Evolutionary conservation across 2,888 invertebrate genomes (phyloP).

Genomic region (Noctua comes): DNA sequence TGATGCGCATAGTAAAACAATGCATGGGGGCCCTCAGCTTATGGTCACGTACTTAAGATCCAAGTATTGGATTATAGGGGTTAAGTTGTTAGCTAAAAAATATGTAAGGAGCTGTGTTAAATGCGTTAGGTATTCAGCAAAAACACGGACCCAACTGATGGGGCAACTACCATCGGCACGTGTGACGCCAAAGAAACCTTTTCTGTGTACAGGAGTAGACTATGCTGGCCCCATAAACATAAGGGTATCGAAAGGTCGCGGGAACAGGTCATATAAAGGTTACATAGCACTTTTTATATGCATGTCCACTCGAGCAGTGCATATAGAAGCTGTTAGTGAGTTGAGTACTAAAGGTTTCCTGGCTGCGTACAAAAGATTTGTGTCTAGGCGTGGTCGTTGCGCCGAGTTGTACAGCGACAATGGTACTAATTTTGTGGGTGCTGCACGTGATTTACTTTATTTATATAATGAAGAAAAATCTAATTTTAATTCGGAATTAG

Average conservation of each 20-base stretch:
- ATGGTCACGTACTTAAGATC: neutral
- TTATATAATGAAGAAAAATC: slow-evolving; percentile 9
- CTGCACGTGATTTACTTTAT: neutral
- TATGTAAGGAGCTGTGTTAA: neutral
- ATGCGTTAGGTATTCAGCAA: neutral
- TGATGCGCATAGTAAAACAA: neutral
- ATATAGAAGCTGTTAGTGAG: neutral
- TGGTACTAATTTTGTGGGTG: neutral
- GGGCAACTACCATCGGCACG: neutral
- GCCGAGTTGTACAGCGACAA: neutral
- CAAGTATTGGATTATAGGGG: neutral
- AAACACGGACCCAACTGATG: neutral
- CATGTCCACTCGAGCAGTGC: neutral
- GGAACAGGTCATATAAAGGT: neutral
- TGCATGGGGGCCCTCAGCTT: slow-evolving; percentile 5
- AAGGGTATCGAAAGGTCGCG: slow-evolving; percentile 1
- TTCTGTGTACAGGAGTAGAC: neutral
- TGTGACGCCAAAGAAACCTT: neutral
- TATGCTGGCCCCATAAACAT: slow-evolving; percentile 1
- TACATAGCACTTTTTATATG: slow-evolving; percentile 1
- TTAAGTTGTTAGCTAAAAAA: neutral
- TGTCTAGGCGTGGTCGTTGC: neutral
- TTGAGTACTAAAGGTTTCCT: neutral
- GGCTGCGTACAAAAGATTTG: neutral
- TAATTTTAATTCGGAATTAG: neutral